Evolutionary conservation across 1,140 invertebrate species (phyloP), one percentile per base, ranked within the genome.

Genomic region (Caenorhabditis inopinata): DNA sequence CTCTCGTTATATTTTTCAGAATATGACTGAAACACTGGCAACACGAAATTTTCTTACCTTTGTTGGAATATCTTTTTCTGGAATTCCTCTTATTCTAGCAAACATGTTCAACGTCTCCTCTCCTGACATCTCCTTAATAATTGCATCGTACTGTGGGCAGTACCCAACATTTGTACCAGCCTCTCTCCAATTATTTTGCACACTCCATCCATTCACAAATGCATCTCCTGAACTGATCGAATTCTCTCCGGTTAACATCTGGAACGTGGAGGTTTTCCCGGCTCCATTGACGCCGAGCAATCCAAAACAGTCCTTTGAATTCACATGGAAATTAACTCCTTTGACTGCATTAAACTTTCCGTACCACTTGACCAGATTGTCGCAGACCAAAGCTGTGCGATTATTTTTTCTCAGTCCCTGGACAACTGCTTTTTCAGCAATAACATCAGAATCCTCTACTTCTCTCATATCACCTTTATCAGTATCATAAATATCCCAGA

Each of bases 71-170:
- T 84, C 80, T 3, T 74, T 48, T 27, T 84, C 80, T 16, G 51
- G 77, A n/a, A 86, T 84, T 25, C 85, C 85, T 42, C 85, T 51
- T 18, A 86, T 82, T 51, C 85, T 68, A 14, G 85, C 85, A 49
- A 86, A 85, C 85, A 86, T 84, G 78, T 80, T 85, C 11, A 97
- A 89, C 74, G 93, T 93, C 88, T 96, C 93, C 77, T 92, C 89
- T 0, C 93, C 94, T 0, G 93, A 95, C 47, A 95, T 89, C 85
- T 94, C 92, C 73, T 93, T 92, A 78, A 94, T 91, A 35, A 96
- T 89, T 4, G 94, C 94, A 90, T 94, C 93, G 89, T 90, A 91
- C 85, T 92, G 91, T 2, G 91, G 91, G 85, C 91, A 92, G 84
- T 91, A 92, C 12, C 91, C 91, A 80, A 92, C 89, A 47, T 88